Evolutionary conservation across 2,888 invertebrate species (phyloP).

Genomic region (Carcina quercana): DNA sequence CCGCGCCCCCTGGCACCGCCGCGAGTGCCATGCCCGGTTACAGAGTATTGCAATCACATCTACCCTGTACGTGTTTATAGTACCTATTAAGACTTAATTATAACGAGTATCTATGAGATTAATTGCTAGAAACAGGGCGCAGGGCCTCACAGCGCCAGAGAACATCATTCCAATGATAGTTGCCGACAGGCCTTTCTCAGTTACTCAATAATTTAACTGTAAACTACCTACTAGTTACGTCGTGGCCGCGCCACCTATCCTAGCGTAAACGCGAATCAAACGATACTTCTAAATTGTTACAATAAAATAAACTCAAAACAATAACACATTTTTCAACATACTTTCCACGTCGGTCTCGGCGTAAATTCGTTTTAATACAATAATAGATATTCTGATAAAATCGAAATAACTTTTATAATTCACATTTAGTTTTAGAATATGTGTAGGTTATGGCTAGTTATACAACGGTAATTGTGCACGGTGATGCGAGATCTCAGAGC

Average conservation of each 20-base stretch:
- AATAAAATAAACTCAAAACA: slow-evolving; percentile 63
- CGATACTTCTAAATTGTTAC: slow-evolving; percentile 60
- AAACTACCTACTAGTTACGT: slow-evolving; percentile 48
- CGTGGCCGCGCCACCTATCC: slow-evolving; percentile 67
- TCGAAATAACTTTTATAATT: slow-evolving; percentile 70
- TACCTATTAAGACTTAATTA: slow-evolving; percentile 62
- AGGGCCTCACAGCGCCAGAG: slow-evolving; percentile 44
- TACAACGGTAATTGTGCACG: slow-evolving; percentile 55
- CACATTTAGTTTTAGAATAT: slow-evolving; percentile 71
- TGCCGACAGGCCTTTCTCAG: slow-evolving; percentile 30
- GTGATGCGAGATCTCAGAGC: slow-evolving; percentile 59
- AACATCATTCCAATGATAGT: slow-evolving; percentile 37
- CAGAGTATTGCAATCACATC: slow-evolving; percentile 67
- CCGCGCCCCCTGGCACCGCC: too few relatives aligned
- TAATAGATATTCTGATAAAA: slow-evolving; percentile 67
- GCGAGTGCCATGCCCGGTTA: slow-evolving; percentile 53
- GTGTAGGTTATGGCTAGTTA: slow-evolving; percentile 57
- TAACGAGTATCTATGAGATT: slow-evolving; percentile 59
- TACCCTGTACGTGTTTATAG: slow-evolving; percentile 72
- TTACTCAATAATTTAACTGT: slow-evolving; percentile 39
- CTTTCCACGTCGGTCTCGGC: slow-evolving; percentile 40
- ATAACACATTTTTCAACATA: slow-evolving; percentile 55
- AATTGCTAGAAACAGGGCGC: slow-evolving; percentile 41
- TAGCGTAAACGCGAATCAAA: slow-evolving; percentile 67
- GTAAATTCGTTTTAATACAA: slow-evolving; percentile 71